Evolutionary conservation across 2,888 invertebrate genomes (phyloP), one percentile per base, ranked within the genome.

Genomic region (Melanotus villosus): DNA sequence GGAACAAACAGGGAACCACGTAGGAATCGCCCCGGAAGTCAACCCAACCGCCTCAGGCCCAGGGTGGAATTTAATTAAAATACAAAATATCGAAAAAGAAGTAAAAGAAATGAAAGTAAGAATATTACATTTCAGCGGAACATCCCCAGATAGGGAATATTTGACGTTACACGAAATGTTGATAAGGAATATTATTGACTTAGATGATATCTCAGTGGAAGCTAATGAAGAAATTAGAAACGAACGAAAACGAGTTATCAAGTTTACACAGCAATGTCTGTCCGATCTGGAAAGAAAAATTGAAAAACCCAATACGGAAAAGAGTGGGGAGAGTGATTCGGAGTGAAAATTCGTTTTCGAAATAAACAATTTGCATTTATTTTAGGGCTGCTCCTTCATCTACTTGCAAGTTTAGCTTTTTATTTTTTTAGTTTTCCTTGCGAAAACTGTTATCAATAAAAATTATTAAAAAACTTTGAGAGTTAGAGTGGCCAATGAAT

Each of bases 181-280:
- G 16, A 36, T 62, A n/a, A 32, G 23, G n/a, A 34, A 23, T 30
- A 62, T 62, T 14, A 34, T 62, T 1, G 50, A 62, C 36, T 23
- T 62, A 21, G 62, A 62, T 50, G 38, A 62, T 23, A 19, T 62
- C 10, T 5, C 10, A 21, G 50, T n/a, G 2, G 38, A 6, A 50
- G 19, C 9, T 7, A 19, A 32, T 23, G 50, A 50, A 2, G 47
- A 50, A 50, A 6, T 36, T 21, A 34, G 62, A 12, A 23, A 12
- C 7, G 62, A 62, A 26, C n/a, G 62, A 10, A 62, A 50, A 23
- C 32, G 50, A 5, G 62, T 62, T n/a, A 62, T 62, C 10, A 62
- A 62, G 34, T 50, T 36, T 32, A 45, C 36, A 0, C 62, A 62
- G 14, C 19, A 50, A 9, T 21, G 36, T 12, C 23, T 62, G 18